Base-by-base conservation (phyloP, 1,140 invertebrate genomes). In the Drosophila novamexicana region DNA sequence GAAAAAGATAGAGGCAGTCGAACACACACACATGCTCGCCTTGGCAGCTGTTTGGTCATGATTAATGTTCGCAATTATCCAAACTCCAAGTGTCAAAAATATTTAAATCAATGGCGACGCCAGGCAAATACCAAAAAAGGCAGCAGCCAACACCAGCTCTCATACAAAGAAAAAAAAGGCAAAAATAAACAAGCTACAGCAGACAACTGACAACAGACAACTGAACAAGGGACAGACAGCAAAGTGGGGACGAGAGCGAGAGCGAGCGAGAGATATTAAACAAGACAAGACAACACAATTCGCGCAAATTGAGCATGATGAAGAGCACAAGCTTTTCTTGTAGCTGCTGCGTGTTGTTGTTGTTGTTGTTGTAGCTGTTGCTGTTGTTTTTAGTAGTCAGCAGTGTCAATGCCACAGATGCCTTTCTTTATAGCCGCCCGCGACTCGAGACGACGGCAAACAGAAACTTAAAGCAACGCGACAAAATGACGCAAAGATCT, bases 231-330 rank as follows among this genome's bases (percentile, higher is more conserved):
- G 64, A 69, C 68, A 70, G 79, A 53, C 82, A 75, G 65, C 64
- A 85, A 2, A 14, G 39, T 12, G 10, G 10, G 40, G 40, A 7
- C n/a, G 18, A 14, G 29, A 52, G 18, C 18, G 18, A 40, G 58
- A 39, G 47, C 34, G 40, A 14, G 22, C 10, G 32, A 10, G 44
- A n/a, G 49, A 66, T 59, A 79, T 73, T 67, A 74, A 75, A 79
- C 73, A 79, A 79, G 84, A 89, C 84, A 88, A 83, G 83, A 89
- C 83, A 88, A 89, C 80, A 88, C 83, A 89, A 88, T 88, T 88
- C 83, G 83, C 84, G 84, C 85, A 88, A 89, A 89, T 89, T 89
- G 86, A 89, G 84, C 84, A 77, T 89, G 84, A 89, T 89, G 85
- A 85, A 77, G 83, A 89, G 74, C 73, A 54, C 75, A 75, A 68